Percentiles rank a stretch among this genome's conserved stretches.
These are phyloP conservation scores for Magallana nippona DNA, from an alignment of 2,888 invertebrate species.

Conservation along the genomic window DNA sequence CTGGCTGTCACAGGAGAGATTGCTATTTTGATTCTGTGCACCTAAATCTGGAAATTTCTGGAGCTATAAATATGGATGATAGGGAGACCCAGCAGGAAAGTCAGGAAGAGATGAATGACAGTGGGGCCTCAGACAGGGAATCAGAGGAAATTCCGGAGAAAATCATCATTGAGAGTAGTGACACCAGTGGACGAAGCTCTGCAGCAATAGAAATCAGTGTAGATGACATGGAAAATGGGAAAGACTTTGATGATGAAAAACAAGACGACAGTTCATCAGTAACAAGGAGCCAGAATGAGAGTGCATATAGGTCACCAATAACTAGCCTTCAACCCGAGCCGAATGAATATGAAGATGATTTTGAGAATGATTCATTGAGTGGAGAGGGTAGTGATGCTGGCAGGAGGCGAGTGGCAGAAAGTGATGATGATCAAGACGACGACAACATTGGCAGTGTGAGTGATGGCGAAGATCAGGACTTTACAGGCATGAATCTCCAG, in stretches of 20 bases:
- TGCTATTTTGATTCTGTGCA: slow-evolving; percentile 6
- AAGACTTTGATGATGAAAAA: slow-evolving; percentile 16
- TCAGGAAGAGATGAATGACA: slow-evolving; percentile 7
- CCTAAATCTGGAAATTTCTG: slow-evolving; percentile 10
- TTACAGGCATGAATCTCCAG: slow-evolving; percentile 44
- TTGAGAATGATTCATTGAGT: slow-evolving; percentile 52
- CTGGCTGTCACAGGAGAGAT: background rate
- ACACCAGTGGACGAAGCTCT: slow-evolving; percentile 12
- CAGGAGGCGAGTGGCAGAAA: slow-evolving; percentile 52
- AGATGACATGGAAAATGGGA: slow-evolving; percentile 21
- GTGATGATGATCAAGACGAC: slow-evolving; percentile 49
- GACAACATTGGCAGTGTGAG: slow-evolving; percentile 64
- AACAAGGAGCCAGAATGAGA: slow-evolving; percentile 32
- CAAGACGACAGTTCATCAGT: background rate
- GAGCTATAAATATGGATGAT: slow-evolving; percentile 28
- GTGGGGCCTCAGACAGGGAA: slow-evolving; percentile 18
- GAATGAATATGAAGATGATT: slow-evolving; percentile 53
- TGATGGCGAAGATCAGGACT: slow-evolving; percentile 58
- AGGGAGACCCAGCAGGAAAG: background rate
- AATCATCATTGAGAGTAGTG: background rate
- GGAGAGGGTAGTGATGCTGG: slow-evolving; percentile 48
- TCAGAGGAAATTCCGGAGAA: slow-evolving; percentile 5
- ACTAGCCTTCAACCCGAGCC: slow-evolving; percentile 52
- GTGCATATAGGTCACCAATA: slow-evolving; percentile 38
- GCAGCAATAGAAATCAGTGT: slow-evolving; percentile 5